These are phyloP conservation scores for Luscinia luscinia DNA, from an alignment of 2,797 vertebrate species.

Conservation along the genomic window DNA sequence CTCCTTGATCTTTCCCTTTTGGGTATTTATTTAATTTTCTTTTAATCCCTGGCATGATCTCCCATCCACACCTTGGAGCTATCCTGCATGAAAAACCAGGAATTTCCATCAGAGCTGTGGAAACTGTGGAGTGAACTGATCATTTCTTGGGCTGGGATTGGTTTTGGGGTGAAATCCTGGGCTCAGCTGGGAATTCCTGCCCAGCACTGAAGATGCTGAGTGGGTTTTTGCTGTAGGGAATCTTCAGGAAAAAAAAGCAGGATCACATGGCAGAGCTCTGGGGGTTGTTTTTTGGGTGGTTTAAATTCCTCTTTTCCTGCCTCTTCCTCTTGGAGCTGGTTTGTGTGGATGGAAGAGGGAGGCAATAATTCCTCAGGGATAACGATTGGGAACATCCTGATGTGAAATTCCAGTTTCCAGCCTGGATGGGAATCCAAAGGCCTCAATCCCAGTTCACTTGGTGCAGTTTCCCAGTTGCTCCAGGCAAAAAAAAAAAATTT, in stretches of 20 bases:
- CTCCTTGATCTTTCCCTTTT: background rate
- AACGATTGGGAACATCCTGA: background rate
- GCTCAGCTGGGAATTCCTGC: background rate
- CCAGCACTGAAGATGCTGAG: rapidly evolving
- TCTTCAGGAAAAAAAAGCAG: background rate
- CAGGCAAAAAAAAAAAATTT: rapidly evolving
- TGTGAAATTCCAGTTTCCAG: background rate
- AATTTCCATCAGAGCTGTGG: background rate
- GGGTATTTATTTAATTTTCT: background rate
- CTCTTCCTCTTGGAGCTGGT: background rate
- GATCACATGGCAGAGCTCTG: background rate
- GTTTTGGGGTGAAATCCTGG: background rate
- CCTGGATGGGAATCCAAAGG: background rate
- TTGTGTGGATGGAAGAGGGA: background rate
- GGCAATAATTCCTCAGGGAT: background rate
- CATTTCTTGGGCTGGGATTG: background rate
- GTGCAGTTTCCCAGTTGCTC: conserved; percentile 1
- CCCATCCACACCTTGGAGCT: background rate
- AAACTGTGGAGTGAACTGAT: conserved; percentile 28
- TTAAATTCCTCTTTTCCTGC: background rate
- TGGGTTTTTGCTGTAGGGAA: background rate
- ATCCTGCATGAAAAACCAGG: background rate
- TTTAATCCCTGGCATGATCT: background rate
- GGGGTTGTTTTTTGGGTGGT: background rate
- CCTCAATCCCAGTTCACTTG: conserved; percentile 8